phyloP scores from a whole-genome alignment of 2,888 invertebrate species.

The Drosophila greeni region DNA sequence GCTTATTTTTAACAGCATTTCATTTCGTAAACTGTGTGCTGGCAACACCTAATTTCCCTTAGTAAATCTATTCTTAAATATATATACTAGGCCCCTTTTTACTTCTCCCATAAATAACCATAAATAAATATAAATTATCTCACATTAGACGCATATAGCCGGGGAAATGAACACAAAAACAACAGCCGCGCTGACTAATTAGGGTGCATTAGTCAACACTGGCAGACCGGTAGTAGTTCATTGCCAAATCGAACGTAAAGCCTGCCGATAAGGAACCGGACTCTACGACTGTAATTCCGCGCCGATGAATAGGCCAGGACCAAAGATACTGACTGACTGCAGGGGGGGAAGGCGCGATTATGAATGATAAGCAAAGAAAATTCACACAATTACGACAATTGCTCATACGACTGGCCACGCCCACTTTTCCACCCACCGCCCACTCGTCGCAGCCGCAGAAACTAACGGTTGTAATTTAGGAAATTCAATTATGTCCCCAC shows the following conservation, averaged over 20 bases:
- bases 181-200: conserved; percentile 55
- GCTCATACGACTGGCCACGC: conserved; percentile 48
- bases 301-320: conserved; percentile 4
- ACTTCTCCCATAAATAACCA: conserved; percentile 31
- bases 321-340: background rate
- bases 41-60: conserved; percentile 23
- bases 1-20: background rate
- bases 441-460: conserved; percentile 20
- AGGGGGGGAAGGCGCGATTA: conserved; percentile 50
- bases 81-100: conserved; percentile 19
- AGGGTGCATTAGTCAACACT: conserved; percentile 59
- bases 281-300: conserved; percentile 30
- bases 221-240: conserved; percentile 30
- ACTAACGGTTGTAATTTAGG: conserved; percentile 45
- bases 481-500: conserved; percentile 64
- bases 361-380: conserved; percentile 67
- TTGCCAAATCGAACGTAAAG: conserved; percentile 64
- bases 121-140: conserved; percentile 59
- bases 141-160: conserved; percentile 41
- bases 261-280: conserved; percentile 49
- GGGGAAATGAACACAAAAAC: conserved; percentile 38
- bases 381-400: conserved; percentile 67
- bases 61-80: conserved; percentile 1
- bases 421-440: conserved; percentile 11
- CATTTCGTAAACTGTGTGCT: background rate